These are phyloP conservation scores for Elmis aenea DNA, from an alignment of 2,888 invertebrate genomes.

Conservation along the genomic window DNA sequence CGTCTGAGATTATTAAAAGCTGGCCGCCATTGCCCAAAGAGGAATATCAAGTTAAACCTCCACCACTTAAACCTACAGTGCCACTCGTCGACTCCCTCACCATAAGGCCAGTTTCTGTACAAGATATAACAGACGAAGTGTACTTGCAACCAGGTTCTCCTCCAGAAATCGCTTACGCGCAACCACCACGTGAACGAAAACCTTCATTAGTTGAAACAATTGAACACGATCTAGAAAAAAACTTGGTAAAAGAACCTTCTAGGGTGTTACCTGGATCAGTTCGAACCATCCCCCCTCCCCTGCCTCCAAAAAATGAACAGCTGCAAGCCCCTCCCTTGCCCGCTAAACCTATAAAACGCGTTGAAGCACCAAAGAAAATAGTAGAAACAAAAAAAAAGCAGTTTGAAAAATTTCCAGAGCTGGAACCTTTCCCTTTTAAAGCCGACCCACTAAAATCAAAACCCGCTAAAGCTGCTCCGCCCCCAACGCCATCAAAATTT, in stretches of 20 bases:
- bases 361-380: conserved; percentile 33
- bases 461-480: conserved; percentile 46
- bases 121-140: conserved; percentile 49
- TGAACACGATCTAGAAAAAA: conserved; percentile 54
- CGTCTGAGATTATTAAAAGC: conserved; percentile 48
- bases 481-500: conserved; percentile 56
- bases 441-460: conserved; percentile 46
- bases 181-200: conserved; percentile 49
- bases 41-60: conserved; percentile 40
- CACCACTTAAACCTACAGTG: conserved; percentile 26
- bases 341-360: conserved; percentile 32
- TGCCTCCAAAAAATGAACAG: conserved; percentile 45
- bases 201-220: conserved; percentile 55
- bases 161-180: conserved; percentile 62
- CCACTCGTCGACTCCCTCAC: conserved; percentile 32
- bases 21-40: conserved; percentile 45
- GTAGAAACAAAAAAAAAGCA: conserved; percentile 31
- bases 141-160: conserved; percentile 62
- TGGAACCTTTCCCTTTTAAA: conserved; percentile 51
- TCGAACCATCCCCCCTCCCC: conserved; percentile 52
- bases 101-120: conserved; percentile 43
- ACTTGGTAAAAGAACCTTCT: conserved; percentile 49
- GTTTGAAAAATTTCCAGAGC: conserved; percentile 46
- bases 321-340: conserved; percentile 46
- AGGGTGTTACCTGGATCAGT: conserved; percentile 53